These are phyloP conservation scores for Ctenoplectra terminalis DNA, from an alignment of 1,140 invertebrate species.

Conservation along the genomic window DNA sequence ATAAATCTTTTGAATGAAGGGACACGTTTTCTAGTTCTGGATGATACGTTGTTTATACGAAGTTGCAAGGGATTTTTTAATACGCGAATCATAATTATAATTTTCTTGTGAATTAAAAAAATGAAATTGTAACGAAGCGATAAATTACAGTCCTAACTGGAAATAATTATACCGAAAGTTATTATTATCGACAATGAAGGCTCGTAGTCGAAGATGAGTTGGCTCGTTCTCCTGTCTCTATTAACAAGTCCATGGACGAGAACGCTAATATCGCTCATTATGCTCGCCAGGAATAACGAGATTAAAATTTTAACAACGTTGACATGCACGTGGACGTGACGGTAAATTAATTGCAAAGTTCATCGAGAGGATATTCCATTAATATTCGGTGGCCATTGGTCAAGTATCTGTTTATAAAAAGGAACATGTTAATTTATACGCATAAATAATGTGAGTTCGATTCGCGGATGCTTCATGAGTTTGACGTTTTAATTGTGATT, in stretches of 20 bases:
- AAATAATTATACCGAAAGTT: too few species aligned
- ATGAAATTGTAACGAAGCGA: too few species aligned
- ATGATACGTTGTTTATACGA: too few species aligned
- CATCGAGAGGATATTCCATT: not conserved
- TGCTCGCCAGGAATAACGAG: conserved; percentile 15
- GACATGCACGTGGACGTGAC: conserved; percentile 11
- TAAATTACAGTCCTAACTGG: too few species aligned
- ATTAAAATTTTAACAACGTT: conserved; percentile 37
- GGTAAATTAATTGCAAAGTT: conserved; percentile 5
- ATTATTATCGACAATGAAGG: not conserved
- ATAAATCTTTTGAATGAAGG: too few species aligned
- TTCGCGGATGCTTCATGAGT: too few species aligned
- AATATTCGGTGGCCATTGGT: not conserved
- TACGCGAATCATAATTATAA: too few species aligned
- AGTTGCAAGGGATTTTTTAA: too few species aligned
- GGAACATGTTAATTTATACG: not conserved
- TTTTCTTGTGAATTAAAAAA: too few species aligned
- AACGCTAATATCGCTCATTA: conserved; percentile 39
- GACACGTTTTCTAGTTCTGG: too few species aligned
- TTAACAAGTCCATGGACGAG: conserved; percentile 28
- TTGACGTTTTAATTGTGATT: too few species aligned
- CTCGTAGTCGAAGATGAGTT: not conserved
- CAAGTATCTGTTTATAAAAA: not conserved
- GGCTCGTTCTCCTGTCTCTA: not conserved
- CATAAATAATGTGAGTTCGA: too few species aligned